Evolutionary conservation across 2,113 vertebrate species (phyloP).

Genomic region (Campylorhamphus procurvoides): DNA sequence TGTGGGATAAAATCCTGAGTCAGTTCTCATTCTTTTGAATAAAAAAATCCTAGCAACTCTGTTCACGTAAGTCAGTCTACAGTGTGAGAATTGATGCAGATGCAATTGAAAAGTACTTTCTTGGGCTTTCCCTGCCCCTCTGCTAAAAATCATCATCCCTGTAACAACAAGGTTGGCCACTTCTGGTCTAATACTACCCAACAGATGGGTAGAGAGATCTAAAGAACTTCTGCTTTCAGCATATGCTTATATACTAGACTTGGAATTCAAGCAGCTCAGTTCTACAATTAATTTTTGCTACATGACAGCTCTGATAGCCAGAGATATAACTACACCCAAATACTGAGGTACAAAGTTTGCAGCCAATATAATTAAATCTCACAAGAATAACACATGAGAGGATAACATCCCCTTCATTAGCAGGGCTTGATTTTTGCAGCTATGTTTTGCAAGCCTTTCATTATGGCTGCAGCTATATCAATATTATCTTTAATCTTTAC

Average conservation of each 20-base stretch:
- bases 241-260: background rate
- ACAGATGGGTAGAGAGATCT: background rate
- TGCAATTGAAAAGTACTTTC: background rate
- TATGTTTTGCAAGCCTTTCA: background rate
- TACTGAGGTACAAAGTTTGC: background rate
- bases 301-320: background rate
- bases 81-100: background rate
- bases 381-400: background rate
- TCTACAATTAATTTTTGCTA: background rate
- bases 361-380: background rate
- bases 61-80: background rate
- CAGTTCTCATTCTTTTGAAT: background rate
- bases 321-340: background rate
- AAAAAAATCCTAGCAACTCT: background rate
- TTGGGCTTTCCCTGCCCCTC: background rate
- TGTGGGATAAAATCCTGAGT: background rate
- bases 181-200: background rate
- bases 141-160: background rate
- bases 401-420: background rate
- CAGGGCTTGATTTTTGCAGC: background rate
- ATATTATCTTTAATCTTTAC: background rate
- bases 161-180: background rate
- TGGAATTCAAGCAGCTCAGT: background rate
- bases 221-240: conserved; percentile 1
- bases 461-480: background rate